These are phyloP conservation scores for Gyps fulvus DNA, from an alignment of 2,113 vertebrate genomes.

Conservation along the genomic window DNA sequence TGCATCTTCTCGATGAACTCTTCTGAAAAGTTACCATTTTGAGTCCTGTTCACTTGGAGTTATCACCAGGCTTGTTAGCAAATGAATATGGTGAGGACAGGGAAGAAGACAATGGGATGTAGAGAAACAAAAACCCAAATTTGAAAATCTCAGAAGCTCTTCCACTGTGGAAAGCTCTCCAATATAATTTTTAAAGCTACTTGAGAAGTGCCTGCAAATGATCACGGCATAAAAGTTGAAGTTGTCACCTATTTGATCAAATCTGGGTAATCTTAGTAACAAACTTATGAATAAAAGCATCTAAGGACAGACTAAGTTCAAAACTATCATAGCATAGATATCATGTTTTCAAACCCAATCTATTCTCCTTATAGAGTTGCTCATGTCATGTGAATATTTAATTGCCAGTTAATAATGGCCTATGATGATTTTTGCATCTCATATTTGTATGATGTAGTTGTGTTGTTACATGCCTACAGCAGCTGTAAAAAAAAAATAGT, in stretches of 20 bases:
- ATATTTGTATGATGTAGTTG: neutral
- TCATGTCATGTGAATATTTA: neutral
- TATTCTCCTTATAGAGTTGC: neutral
- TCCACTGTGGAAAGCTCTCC: neutral
- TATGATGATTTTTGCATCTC: neutral
- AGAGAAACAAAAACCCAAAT: neutral
- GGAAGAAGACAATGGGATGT: neutral
- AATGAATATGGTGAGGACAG: neutral
- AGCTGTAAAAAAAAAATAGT: neutral
- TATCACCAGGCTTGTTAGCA: neutral
- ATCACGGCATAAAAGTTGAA: neutral
- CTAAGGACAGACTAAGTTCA: neutral
- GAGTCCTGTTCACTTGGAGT: neutral
- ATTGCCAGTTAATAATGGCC: neutral
- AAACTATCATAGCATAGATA: neutral
- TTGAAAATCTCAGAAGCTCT: neutral
- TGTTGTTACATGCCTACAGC: neutral
- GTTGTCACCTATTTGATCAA: neutral
- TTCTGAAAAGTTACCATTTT: neutral
- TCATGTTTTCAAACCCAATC: neutral
- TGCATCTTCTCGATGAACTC: neutral
- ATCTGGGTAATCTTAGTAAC: neutral
- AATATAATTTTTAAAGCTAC: neutral
- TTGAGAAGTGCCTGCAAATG: neutral
- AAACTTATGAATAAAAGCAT: neutral